These are phyloP conservation scores for Genyomyrus donnyi DNA, from an alignment of 2,113 vertebrate genomes.

Conservation along the genomic window DNA sequence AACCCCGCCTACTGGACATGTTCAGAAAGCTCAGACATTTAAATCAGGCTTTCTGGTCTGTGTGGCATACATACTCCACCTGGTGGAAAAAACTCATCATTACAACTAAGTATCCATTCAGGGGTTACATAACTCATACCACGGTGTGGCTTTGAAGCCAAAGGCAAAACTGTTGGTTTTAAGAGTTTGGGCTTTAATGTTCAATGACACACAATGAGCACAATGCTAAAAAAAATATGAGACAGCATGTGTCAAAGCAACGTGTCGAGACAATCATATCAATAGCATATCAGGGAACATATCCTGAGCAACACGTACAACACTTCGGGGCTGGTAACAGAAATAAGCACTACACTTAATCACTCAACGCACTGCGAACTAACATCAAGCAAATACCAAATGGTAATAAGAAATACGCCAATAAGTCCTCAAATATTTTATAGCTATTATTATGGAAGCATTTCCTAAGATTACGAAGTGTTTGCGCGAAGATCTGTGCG, in stretches of 20 bases:
- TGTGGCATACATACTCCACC: neutral
- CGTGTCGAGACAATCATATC: neutral
- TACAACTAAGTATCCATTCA: neutral
- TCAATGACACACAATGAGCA: neutral
- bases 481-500: neutral
- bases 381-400: neutral
- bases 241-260: neutral
- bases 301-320: neutral
- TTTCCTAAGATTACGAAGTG: neutral
- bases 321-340: neutral
- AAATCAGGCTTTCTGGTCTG: neutral
- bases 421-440: neutral
- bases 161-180: slow-evolving; percentile 54
- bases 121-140: neutral
- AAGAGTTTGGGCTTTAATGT: neutral
- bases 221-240: neutral
- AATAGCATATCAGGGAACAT: neutral
- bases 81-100: neutral
- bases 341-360: neutral
- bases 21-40: neutral
- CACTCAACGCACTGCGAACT: neutral
- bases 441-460: neutral
- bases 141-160: slow-evolving; percentile 51
- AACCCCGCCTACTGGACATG: neutral
- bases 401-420: neutral